Evolutionary conservation across 2,797 vertebrate species (phyloP).

Genomic region (Rhabdomys pumilio): DNA sequence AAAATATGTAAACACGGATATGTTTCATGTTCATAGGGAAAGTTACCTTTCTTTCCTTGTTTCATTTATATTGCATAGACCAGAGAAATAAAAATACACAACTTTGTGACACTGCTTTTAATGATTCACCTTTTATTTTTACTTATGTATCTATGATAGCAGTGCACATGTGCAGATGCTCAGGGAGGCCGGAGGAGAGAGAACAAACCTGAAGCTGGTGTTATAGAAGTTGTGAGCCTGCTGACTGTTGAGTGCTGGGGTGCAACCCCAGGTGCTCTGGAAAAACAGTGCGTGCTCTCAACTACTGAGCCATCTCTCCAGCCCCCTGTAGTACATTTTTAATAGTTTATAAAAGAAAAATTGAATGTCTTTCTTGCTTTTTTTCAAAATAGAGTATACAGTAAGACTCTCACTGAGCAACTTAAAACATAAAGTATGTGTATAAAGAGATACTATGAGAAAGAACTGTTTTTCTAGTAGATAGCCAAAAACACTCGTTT

Average conservation of each 20-base stretch:
- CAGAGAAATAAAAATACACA: slow-evolving; percentile 47
- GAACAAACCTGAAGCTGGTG: neutral
- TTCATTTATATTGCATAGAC: slow-evolving; percentile 2
- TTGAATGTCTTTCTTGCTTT: slow-evolving; percentile 23
- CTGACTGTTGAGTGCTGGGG: neutral
- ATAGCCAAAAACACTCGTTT: slow-evolving; percentile 35
- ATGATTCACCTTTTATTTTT: neutral
- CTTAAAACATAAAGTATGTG: slow-evolving; percentile 53
- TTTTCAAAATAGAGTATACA: slow-evolving; percentile 53
- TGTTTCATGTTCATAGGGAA: slow-evolving; percentile 30
- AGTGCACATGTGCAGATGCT: neutral
- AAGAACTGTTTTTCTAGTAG: slow-evolving; percentile 31
- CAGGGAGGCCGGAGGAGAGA: neutral
- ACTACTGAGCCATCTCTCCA: neutral
- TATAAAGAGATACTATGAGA: neutral
- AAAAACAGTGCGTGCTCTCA: neutral
- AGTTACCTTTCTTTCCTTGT: neutral
- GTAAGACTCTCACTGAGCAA: neutral
- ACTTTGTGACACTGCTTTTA: neutral
- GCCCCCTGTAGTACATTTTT: neutral
- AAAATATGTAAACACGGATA: neutral
- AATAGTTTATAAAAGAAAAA: slow-evolving; percentile 61
- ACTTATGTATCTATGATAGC: neutral
- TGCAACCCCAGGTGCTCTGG: neutral
- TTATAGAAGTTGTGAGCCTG: neutral